phyloP scores from a whole-genome alignment of 2,888 invertebrate genomes.

The Colostygia pectinataria region DNA sequence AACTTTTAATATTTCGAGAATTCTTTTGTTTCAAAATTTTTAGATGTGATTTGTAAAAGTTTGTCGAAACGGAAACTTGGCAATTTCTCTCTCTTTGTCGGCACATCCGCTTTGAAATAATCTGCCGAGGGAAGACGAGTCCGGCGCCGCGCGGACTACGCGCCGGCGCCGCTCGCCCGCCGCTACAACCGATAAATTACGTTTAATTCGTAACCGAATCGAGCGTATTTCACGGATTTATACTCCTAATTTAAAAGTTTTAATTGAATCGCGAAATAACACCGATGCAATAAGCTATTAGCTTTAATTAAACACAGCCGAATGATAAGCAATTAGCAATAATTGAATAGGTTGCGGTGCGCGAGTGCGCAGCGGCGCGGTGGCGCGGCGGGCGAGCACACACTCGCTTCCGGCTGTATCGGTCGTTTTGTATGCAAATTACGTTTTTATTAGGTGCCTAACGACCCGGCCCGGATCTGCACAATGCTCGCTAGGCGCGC shows the following conservation, averaged over 20 bases:
- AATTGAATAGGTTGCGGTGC: slow-evolving; percentile 33
- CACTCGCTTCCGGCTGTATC: slow-evolving; percentile 30
- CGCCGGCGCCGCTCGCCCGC: not conserved
- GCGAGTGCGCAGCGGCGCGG: not conserved
- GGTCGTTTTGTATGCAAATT: slow-evolving; percentile 36
- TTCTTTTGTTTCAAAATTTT: slow-evolving; percentile 33
- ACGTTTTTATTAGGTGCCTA: slow-evolving; percentile 32
- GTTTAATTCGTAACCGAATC: slow-evolving; percentile 8
- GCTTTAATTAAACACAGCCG: slow-evolving; percentile 38
- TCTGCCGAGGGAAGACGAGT: not conserved
- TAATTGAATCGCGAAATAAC: slow-evolving; percentile 32
- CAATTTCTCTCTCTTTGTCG: slow-evolving; percentile 27
- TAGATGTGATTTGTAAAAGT: slow-evolving; percentile 28
- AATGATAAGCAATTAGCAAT: slow-evolving; percentile 41
- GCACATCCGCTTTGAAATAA: slow-evolving; percentile 20
- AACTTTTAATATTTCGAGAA: slow-evolving; percentile 31
- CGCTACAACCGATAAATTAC: slow-evolving; percentile 7
- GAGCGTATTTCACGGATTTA: slow-evolving; percentile 7
- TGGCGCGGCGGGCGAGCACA: slow-evolving; percentile 1
- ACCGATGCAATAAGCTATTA: slow-evolving; percentile 33
- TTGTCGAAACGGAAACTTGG: slow-evolving; percentile 25
- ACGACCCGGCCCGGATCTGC: slow-evolving; percentile 24
- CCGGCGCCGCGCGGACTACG: not conserved
- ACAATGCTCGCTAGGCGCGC: slow-evolving; percentile 22
- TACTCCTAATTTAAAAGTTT: slow-evolving; percentile 27